phyloP scores from a whole-genome alignment of 2,113 vertebrate genomes.

The Oxygymnocypris stewartii region DNA sequence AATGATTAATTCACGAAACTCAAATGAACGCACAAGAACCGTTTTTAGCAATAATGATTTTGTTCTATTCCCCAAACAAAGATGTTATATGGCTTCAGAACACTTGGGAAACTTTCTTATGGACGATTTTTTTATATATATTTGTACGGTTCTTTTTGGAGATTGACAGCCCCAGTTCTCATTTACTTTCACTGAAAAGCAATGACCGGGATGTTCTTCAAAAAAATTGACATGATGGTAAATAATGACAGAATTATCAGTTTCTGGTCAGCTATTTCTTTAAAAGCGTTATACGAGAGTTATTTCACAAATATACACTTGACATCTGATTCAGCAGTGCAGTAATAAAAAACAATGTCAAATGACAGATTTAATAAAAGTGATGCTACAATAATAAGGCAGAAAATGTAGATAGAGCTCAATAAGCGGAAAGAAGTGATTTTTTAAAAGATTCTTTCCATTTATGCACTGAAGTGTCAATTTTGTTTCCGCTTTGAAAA shows the following conservation, averaged over 20 bases:
- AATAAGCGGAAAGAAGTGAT: neutral
- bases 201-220: neutral
- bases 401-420: neutral
- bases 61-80: neutral
- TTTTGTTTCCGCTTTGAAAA: constrained; percentile 83
- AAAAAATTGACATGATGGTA: neutral
- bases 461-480: constrained; percentile 82
- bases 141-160: neutral
- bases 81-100: neutral
- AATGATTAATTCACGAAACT: neutral
- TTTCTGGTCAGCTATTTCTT: neutral
- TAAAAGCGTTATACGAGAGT: neutral
- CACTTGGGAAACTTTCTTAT: neutral
- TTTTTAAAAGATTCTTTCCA: neutral
- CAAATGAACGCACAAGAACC: too few species aligned
- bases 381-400: neutral
- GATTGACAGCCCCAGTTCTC: neutral
- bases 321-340: neutral
- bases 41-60: neutral
- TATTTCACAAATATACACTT: neutral
- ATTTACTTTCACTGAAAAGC: neutral
- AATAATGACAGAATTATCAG: neutral
- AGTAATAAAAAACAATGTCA: neutral
- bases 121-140: neutral
- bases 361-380: neutral